Base-by-base conservation (phyloP, 2,113 vertebrate species). In the Dendropsophus ebraccatus region DNA sequence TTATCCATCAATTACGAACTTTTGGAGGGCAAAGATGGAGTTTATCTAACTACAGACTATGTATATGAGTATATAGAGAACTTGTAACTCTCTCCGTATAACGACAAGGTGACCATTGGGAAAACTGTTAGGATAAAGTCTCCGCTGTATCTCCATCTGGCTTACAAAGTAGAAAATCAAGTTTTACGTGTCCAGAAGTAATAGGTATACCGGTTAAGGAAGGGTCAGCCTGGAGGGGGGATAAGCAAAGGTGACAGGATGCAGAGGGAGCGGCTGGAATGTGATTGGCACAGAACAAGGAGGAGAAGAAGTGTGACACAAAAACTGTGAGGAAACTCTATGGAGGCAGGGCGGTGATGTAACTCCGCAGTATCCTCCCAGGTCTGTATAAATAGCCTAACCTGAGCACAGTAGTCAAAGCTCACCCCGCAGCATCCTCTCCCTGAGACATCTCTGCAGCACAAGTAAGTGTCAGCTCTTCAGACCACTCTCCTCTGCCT, bases 401-500 rank as follows among this genome's bases (percentile, higher is more conserved):
- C 11, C 9, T 37, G 16, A n/a, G 21, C 49, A 7, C 7, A 49
- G 0, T 21, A 30, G 49, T 25, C 65, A 19, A 30, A 8, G 17
- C 17, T 69, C n/a, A n/a, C n/a, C 65, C 54, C 50, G 54, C 28
- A 52, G 25, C 67, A 56, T 83, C 81, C 28, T 52, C 25, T 14
- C 9, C 30, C 21, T 37, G 11, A 67, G 25, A 72, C 65, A 52
- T 5, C 62, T 16, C 81, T 17, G 5, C 47, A 54, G 49, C 8
- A 50, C 21, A 30, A 70, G 81, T 83, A 83, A 54, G 81, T 56
- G 9, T 56, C 62, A 52, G 65, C 62, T 70, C 62, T 35, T 65
- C 1, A 32, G 60, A 25, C 60, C 47, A 50, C 28, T 54, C 25
- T 23, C 6, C 74, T 74, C 23, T 67, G 62, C 28, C 25, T 65